Evolutionary conservation across 2,888 invertebrate genomes (phyloP).

Genomic region (Nymphalis urticae): DNA sequence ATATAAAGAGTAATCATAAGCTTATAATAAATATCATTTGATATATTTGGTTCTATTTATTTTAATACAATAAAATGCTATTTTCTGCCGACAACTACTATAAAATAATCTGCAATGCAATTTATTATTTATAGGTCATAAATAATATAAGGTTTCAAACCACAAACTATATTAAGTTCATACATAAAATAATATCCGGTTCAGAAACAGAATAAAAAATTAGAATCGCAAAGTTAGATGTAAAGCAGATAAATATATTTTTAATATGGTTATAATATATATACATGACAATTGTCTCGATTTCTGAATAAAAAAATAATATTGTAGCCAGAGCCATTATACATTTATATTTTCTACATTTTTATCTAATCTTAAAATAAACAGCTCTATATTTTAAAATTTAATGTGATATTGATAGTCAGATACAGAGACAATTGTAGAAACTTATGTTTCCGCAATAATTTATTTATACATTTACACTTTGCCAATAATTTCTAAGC

Average conservation of each 20-base stretch:
- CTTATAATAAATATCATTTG: slow-evolving; percentile 9
- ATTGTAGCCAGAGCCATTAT: slow-evolving; percentile 11
- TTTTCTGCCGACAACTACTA: not conserved
- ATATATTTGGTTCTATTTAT: not conserved
- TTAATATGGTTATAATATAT: slow-evolving; percentile 63
- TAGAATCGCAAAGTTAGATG: slow-evolving; percentile 65
- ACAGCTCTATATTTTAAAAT: slow-evolving; percentile 13
- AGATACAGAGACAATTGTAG: slow-evolving; percentile 60
- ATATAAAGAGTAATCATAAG: slow-evolving; percentile 17
- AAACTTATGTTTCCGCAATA: slow-evolving; percentile 64
- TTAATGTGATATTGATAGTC: slow-evolving; percentile 37
- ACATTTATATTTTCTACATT: slow-evolving; percentile 8
- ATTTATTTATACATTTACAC: slow-evolving; percentile 77
- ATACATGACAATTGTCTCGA: slow-evolving; percentile 62
- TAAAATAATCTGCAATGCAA: not conserved
- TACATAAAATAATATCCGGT: not conserved
- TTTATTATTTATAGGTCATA: too few species aligned
- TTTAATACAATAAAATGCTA: not conserved
- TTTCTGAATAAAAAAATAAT: slow-evolving; percentile 48
- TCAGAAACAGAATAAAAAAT: slow-evolving; percentile 64
- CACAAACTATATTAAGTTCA: too few species aligned
- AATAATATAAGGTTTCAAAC: too few species aligned
- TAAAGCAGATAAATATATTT: slow-evolving; percentile 75
- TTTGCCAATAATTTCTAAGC: slow-evolving; percentile 68
- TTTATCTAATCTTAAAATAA: slow-evolving; percentile 14